Conservation (phyloP, 2,888 invertebrate species). For the Uropetala carovei region DNA sequence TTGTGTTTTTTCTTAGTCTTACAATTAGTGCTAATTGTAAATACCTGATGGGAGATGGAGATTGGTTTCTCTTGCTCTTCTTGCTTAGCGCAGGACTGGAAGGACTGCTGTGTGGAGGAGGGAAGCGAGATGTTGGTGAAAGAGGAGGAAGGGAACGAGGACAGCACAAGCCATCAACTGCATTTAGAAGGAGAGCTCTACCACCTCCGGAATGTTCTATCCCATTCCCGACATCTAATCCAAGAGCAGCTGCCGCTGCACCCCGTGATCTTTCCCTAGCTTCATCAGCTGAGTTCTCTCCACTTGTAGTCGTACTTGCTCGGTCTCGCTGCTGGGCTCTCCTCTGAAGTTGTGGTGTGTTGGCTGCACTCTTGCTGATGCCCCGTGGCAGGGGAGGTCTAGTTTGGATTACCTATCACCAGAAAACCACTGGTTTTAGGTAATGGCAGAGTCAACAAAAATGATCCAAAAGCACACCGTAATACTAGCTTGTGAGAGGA, state of each 20-base stretch:
- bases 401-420: neutral
- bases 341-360: conserved; percentile 51
- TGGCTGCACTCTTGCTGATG: conserved; percentile 57
- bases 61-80: conserved; percentile 85
- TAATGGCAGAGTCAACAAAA: neutral
- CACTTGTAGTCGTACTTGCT: neutral
- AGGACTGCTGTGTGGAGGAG: conserved; percentile 87
- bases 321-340: conserved; percentile 43
- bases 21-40: neutral
- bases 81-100: conserved; percentile 85
- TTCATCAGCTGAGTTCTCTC: conserved; percentile 26
- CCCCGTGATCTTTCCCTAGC: neutral
- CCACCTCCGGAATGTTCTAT: neutral
- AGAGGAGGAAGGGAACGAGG: conserved; percentile 74
- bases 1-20: neutral
- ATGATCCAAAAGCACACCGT: neutral
- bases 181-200: conserved; percentile 36
- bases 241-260: conserved; percentile 21
- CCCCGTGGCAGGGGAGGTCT: conserved; percentile 42
- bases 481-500: neutral
- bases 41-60: conserved; percentile 86
- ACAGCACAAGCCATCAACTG: conserved; percentile 70
- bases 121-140: conserved; percentile 72
- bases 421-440: neutral
- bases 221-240: neutral